phyloP scores from a whole-genome alignment of 2,113 vertebrate genomes.

The Albula glossodonta region DNA sequence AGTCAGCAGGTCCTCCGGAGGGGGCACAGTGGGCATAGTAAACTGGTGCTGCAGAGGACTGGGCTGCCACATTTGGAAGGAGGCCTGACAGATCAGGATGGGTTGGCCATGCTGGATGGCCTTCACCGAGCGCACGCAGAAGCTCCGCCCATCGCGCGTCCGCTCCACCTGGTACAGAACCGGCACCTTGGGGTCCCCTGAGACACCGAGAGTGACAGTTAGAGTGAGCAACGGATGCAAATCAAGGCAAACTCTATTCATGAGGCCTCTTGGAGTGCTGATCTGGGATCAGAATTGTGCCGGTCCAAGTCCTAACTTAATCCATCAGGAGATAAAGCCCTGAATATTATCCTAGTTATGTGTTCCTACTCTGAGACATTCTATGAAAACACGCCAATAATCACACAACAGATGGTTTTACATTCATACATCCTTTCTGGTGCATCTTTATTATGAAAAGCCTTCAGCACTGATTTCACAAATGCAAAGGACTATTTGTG shows the following conservation, averaged over 20 bases:
- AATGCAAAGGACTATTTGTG: neutral
- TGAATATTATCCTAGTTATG: too few relatives aligned
- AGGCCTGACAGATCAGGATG: constrained; percentile 88
- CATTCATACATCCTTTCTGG: neutral
- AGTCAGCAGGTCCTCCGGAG: constrained; percentile 79
- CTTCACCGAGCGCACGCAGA: constrained; percentile 85
- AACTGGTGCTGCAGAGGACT: constrained; percentile 88
- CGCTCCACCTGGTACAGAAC: constrained; percentile 91
- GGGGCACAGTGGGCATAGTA: constrained; percentile 82
- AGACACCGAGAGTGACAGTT: neutral
- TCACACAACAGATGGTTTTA: neutral
- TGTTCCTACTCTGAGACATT: too few relatives aligned
- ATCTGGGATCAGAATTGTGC: too few relatives aligned
- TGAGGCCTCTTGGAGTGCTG: too few relatives aligned
- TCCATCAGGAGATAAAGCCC: too few relatives aligned
- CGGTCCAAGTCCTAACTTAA: too few relatives aligned
- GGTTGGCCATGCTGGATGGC: constrained; percentile 88
- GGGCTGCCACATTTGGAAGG: constrained; percentile 81
- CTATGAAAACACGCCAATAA: neutral
- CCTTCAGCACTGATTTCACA: too few relatives aligned
- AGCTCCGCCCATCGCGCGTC: constrained; percentile 83
- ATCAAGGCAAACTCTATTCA: too few relatives aligned
- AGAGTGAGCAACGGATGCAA: too few relatives aligned
- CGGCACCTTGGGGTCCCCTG: constrained; percentile 87
- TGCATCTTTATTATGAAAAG: too few relatives aligned